phyloP scores from a whole-genome alignment of 2,888 invertebrate genomes.

The Proisotoma minuta region DNA sequence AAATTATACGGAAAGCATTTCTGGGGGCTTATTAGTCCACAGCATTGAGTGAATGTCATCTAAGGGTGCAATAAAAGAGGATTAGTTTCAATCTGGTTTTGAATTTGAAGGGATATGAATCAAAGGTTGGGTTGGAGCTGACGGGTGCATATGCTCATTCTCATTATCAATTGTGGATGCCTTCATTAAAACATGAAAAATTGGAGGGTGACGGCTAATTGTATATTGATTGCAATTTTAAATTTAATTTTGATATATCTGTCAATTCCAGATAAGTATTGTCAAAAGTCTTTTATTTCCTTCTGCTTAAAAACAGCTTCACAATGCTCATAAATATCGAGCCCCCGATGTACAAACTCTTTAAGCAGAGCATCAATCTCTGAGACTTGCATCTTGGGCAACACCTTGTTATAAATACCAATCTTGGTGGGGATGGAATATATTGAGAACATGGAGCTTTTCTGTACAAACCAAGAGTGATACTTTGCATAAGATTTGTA shows the following conservation, averaged over 20 bases:
- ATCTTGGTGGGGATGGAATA: conserved; percentile 25
- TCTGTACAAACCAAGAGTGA: conserved; percentile 35
- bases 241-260: neutral
- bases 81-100: too few relatives aligned
- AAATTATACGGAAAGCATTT: neutral
- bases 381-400: neutral
- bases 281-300: neutral
- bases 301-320: conserved; percentile 5
- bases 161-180: neutral
- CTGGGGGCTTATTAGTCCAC: neutral
- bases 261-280: neutral
- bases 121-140: neutral
- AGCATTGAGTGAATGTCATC: neutral
- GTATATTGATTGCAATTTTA: neutral
- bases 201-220: neutral
- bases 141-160: conserved; percentile 9
- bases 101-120: too few relatives aligned
- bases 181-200: neutral
- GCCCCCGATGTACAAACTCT: neutral
- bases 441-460: conserved; percentile 24
- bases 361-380: neutral
- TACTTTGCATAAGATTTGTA: conserved; percentile 18
- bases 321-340: conserved; percentile 7
- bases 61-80: neutral
- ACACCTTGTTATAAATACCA: conserved; percentile 12